Evolutionary conservation across 2,113 vertebrate species (phyloP).

Genomic region (Vanacampus margaritifer): DNA sequence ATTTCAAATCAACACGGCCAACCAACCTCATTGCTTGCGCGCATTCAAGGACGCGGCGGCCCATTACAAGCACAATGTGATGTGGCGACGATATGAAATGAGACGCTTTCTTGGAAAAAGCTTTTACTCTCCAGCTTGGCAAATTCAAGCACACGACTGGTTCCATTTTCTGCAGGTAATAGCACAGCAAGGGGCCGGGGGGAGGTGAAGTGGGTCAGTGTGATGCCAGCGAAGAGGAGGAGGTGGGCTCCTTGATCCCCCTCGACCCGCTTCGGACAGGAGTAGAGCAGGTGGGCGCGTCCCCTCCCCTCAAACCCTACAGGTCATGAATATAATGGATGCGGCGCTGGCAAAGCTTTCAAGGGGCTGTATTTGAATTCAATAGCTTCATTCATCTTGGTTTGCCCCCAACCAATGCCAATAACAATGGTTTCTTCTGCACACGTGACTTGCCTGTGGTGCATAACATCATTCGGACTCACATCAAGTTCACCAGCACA

Average conservation of each 20-base stretch:
- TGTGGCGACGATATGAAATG: conserved; percentile 36
- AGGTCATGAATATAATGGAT: conserved; percentile 65
- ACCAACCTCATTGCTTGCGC: conserved; percentile 6
- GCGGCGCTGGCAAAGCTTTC: conserved; percentile 43
- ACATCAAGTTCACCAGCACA: not conserved
- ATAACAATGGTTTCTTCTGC: conserved; percentile 40
- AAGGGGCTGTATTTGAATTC: conserved; percentile 59
- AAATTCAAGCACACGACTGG: conserved; percentile 26
- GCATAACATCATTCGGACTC: conserved; percentile 6
- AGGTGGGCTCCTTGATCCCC: conserved; percentile 53
- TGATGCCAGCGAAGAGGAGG: not conserved
- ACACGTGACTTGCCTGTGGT: conserved; percentile 5
- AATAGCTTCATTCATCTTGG: conserved; percentile 59
- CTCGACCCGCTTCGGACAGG: conserved; percentile 51
- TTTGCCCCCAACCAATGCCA: conserved; percentile 38
- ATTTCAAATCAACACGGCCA: conserved; percentile 33
- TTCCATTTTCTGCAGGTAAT: conserved; percentile 63
- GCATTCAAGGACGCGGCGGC: not conserved
- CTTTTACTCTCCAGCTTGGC: conserved; percentile 43
- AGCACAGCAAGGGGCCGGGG: conserved; percentile 31
- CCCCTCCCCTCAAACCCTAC: conserved; percentile 18
- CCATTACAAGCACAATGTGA: conserved; percentile 31
- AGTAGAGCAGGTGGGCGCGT: conserved; percentile 59
- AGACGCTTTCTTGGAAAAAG: conserved; percentile 41
- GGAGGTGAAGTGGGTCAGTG: conserved; percentile 2